Base-by-base conservation (phyloP, 1,140 invertebrate genomes). In the Phocides pigmalion region DNA sequence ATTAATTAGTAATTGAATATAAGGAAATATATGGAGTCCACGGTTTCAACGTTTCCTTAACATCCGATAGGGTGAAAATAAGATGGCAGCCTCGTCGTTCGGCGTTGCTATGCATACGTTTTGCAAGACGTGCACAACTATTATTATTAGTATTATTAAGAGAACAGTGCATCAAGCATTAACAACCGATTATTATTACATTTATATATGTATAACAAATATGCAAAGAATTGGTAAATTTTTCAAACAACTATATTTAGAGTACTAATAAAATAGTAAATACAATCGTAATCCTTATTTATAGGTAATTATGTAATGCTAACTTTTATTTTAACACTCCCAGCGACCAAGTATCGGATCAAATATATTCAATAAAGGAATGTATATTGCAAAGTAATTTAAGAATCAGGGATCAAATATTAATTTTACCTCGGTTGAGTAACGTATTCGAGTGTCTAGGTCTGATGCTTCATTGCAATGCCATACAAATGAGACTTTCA, bases 201-300 rank as follows among this genome's bases (percentile, higher is more conserved):
- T 14, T 0, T 14, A 39, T 39, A 14, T n/a, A n/a, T n/a, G 3
- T 4, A 35, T 35, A 4, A 14, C 12, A 14, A 11, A 39, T 14
- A 39, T 12, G 4, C n/a, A 35, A 35, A 35, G 3, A 12, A 35
- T 14, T 14, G 35, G 11, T 5, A 39, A 0, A 5, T 39, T 39
- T 39, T 14, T 4, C 1, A 14, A 39, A 39, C 35, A 39, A 39
- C 14, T 39, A 12, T 39, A 39, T 39, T 39, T 39, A 39, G 35
- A 39, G 35, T 39, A 39, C 35, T 39, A 39, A 39, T 39, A 39
- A 39, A 39, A 39, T 39, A 39, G 35, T 39, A 39, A 39, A 39
- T 39, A 39, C 35, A 39, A 39, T 39, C 35, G 35, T 39, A 39
- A 39, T 39, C 35, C 35, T 39, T 39, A 39, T 39, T 5, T 14